phyloP scores from a whole-genome alignment of 2,797 vertebrate species.

The Galagoides demidoff region DNA sequence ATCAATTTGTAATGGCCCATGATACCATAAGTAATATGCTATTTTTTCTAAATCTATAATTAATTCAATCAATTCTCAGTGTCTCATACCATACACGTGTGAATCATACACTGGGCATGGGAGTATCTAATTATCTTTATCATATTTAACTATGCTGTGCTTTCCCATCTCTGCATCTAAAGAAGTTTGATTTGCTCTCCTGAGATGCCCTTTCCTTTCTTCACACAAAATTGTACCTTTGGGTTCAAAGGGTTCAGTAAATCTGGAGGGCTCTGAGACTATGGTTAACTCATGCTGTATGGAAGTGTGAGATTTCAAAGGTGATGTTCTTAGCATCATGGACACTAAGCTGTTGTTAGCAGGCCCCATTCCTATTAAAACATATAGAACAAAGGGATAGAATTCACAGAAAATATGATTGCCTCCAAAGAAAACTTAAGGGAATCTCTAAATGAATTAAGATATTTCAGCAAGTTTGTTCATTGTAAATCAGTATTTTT shows the following conservation, averaged over 20 bases:
- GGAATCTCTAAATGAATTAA: background rate
- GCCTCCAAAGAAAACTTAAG: background rate
- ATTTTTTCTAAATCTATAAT: background rate
- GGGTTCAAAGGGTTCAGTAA: background rate
- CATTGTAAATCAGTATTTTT: background rate
- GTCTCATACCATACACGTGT: background rate
- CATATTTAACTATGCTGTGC: background rate
- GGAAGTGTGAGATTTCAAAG: background rate
- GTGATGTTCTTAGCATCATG: background rate
- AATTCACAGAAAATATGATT: background rate
- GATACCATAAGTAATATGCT: background rate
- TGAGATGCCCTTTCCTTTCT: background rate
- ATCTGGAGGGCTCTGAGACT: background rate
- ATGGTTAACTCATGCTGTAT: background rate
- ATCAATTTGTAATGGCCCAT: background rate
- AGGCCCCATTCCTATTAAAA: background rate
- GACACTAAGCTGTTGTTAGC: background rate
- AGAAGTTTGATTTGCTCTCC: background rate
- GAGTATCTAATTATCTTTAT: background rate
- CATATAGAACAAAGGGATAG: background rate
- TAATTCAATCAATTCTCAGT: background rate
- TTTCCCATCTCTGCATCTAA: background rate
- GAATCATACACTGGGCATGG: background rate
- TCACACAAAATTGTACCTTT: background rate
- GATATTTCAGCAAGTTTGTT: background rate